Evolutionary conservation across 2,888 invertebrate genomes (phyloP).

Genomic region (Drosophila eohydei): DNA sequence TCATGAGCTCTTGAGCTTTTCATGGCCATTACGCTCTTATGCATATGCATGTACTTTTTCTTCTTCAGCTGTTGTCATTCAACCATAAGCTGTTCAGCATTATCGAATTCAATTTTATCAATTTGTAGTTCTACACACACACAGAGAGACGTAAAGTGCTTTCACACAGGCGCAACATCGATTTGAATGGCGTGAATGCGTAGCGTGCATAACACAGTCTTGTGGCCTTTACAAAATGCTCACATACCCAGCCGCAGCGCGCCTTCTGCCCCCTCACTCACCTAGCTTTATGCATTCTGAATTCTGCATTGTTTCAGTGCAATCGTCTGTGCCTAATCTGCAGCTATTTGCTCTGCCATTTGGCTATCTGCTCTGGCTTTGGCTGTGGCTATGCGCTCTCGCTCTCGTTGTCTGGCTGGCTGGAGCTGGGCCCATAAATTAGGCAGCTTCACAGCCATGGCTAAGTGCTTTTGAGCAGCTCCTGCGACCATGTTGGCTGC

Average conservation of each 20-base stretch:
- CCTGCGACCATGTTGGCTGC: constrained; percentile 3
- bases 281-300: constrained; percentile 19
- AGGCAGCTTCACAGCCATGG: constrained; percentile 55
- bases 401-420: constrained; percentile 35
- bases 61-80: constrained; percentile 20
- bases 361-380: constrained; percentile 22
- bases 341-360: constrained; percentile 59
- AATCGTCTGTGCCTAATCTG: constrained; percentile 79
- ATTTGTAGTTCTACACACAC: constrained; percentile 31
- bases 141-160: constrained; percentile 14
- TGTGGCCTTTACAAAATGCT: constrained; percentile 32
- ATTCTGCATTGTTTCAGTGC: constrained; percentile 71
- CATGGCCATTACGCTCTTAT: not conserved
- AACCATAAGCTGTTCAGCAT: constrained; percentile 12
- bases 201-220: constrained; percentile 47
- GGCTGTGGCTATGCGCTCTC: constrained; percentile 1
- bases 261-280: not conserved
- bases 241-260: constrained; percentile 14
- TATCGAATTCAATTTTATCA: constrained; percentile 39
- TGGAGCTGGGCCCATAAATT: constrained; percentile 62
- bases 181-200: constrained; percentile 49
- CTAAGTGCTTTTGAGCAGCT: constrained; percentile 64
- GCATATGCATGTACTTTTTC: not conserved
- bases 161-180: constrained; percentile 32
- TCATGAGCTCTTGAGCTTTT: not conserved